Base-by-base conservation (phyloP, 2,888 invertebrate species). In the Candidula unifasciata region DNA sequence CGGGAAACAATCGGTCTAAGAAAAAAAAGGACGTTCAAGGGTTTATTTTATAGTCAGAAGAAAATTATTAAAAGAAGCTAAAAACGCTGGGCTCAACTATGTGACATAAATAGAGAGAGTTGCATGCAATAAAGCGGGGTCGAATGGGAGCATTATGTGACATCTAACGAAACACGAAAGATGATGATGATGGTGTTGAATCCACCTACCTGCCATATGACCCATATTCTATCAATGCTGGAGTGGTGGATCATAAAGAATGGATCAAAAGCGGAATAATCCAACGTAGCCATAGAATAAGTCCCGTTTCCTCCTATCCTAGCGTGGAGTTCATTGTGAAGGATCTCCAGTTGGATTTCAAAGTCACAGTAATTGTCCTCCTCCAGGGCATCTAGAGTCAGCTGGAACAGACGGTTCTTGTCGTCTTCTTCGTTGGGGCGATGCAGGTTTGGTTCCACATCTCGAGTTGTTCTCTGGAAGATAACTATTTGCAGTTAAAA, bases 211-310 rank as follows among this genome's bases (percentile, higher is more conserved):
- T 88, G 88, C 88, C 88, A 87, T 73, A 87, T 87, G 64, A 60
- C 52, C 88, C 88, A 88, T 52, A 88, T 82, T 82, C 87, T 86
- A 84, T 88, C 88, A 44, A 88, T 68, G 79, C 87, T 87, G 44
- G 87, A 82, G 64, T 88, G 88, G 52, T 87, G 87, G 27, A 88
- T 82, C 85, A 87, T 85, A 82, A 88, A 88, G 71, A 88, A 79
- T 13, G 88, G 88, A 76, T 88, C 88, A 69, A 84, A 88, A 21
- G 88, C 88, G 27, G 87, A 85, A 77, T 83, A 88, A 27, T 86
- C 86, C 69, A 88, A 77, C 16, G 87, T 87, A 21, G 88, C 79
- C 88, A 88, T 87, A 27, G 87, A 85, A 83, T 82, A 86, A 3
- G 71, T 82, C 60, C 71, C 52, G n/a, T 21, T 60, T 24, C 88